Evolutionary conservation across 2,797 vertebrate species (phyloP).

Genomic region (Glossophaga mutica): DNA sequence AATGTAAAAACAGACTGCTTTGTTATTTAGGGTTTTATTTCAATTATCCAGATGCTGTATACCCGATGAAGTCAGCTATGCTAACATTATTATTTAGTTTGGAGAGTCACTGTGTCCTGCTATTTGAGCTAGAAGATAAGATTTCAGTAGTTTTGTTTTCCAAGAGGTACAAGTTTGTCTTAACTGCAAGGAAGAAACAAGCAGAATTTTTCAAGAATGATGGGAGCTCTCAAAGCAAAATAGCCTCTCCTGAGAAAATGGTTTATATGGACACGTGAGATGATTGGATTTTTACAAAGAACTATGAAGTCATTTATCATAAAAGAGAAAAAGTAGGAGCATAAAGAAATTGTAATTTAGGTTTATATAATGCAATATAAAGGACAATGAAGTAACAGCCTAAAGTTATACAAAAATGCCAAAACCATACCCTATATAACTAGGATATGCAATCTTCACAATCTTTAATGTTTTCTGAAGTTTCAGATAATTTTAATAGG

Average conservation of each 20-base stretch:
- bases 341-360: not conserved
- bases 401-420: not conserved
- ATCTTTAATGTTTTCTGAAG: not conserved
- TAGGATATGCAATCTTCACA: not conserved
- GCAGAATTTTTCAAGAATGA: constrained; percentile 37
- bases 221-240: constrained; percentile 34
- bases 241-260: constrained; percentile 45
- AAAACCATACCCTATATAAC: not conserved
- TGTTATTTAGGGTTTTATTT: not conserved
- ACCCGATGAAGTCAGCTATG: not conserved
- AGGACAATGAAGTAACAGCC: not conserved
- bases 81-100: not conserved
- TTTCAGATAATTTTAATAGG: not conserved
- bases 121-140: not conserved
- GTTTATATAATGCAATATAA: constrained; percentile 12
- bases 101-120: not conserved
- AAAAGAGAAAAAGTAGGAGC: not conserved
- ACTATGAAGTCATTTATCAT: constrained; percentile 10
- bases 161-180: constrained; percentile 3
- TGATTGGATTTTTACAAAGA: constrained; percentile 52
- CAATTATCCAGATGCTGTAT: not conserved
- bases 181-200: not conserved
- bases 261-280: constrained; percentile 20
- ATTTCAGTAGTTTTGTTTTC: constrained; percentile 24
- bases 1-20: not conserved